Conservation (phyloP, 2,888 invertebrate species). For the Linnaemya vulpina region DNA sequence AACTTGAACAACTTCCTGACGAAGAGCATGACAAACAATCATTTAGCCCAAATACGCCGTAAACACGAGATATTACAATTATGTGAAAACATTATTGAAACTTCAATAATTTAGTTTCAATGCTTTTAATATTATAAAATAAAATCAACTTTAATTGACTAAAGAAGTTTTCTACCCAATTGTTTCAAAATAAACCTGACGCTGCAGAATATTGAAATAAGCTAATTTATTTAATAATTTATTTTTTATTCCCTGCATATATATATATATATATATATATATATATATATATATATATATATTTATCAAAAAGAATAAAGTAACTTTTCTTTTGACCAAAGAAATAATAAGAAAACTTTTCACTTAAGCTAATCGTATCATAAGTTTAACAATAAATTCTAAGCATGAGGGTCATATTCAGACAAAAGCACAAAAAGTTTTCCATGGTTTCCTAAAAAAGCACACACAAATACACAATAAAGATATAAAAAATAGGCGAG, state of each 20-base stretch:
- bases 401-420: slow-evolving; percentile 42
- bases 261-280: too few species aligned
- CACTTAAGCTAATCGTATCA: slow-evolving; percentile 68
- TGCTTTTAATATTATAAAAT: too few species aligned
- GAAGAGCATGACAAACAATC: too few species aligned
- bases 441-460: slow-evolving; percentile 26
- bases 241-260: not conserved
- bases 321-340: slow-evolving; percentile 23
- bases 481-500: slow-evolving; percentile 23
- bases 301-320: not conserved
- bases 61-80: too few species aligned
- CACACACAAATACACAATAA: not conserved
- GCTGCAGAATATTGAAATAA: not conserved
- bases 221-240: not conserved
- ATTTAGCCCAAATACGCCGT: too few species aligned
- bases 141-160: not conserved
- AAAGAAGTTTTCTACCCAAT: not conserved
- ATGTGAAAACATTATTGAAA: too few species aligned
- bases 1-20: too few species aligned
- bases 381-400: slow-evolving; percentile 65
- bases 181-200: not conserved
- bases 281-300: too few species aligned
- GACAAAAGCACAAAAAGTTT: slow-evolving; percentile 27
- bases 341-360: slow-evolving; percentile 58
- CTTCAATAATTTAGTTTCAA: too few species aligned